Evolutionary conservation across 1,140 invertebrate species (phyloP).

Genomic region (Ceratina australensis): DNA sequence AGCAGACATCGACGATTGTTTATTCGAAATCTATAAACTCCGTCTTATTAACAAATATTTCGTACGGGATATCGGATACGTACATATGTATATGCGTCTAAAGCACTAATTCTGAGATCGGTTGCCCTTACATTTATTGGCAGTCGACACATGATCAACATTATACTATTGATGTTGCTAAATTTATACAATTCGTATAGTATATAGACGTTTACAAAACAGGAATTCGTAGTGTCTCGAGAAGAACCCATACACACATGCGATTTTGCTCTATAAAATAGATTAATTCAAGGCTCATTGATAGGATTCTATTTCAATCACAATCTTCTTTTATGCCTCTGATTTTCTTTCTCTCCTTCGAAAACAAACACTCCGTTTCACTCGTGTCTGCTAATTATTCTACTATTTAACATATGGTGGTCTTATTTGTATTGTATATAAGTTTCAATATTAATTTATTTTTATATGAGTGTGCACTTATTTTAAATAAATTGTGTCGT

Average conservation of each 20-base stretch:
- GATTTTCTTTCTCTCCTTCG: conserved; percentile 34
- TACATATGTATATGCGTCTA: not conserved
- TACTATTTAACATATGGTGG: conserved; percentile 37
- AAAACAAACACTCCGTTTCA: conserved; percentile 4
- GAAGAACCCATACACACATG: conserved; percentile 16
- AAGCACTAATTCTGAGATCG: conserved; percentile 39
- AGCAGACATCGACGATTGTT: not conserved
- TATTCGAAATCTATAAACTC: not conserved
- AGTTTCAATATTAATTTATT: not conserved
- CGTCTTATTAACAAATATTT: conserved; percentile 32
- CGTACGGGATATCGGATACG: conserved; percentile 1
- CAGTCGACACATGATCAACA: conserved; percentile 42
- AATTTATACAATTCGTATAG: conserved; percentile 41
- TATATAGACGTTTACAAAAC: conserved; percentile 41
- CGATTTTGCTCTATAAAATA: conserved; percentile 37
- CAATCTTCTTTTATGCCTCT: conserved; percentile 6
- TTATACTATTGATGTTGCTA: conserved; percentile 47
- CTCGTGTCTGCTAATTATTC: conserved; percentile 7
- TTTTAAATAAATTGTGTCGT: not conserved
- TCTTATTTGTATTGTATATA: not conserved
- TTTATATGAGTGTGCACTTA: not conserved
- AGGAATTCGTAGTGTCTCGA: conserved; percentile 15
- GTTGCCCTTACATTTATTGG: conserved; percentile 48
- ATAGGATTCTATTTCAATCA: conserved; percentile 37
- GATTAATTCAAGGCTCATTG: conserved; percentile 42